Evolutionary conservation across 1,140 invertebrate species (phyloP), one percentile per base, ranked within the genome.

Genomic region (Oedothorax gibbosus): DNA sequence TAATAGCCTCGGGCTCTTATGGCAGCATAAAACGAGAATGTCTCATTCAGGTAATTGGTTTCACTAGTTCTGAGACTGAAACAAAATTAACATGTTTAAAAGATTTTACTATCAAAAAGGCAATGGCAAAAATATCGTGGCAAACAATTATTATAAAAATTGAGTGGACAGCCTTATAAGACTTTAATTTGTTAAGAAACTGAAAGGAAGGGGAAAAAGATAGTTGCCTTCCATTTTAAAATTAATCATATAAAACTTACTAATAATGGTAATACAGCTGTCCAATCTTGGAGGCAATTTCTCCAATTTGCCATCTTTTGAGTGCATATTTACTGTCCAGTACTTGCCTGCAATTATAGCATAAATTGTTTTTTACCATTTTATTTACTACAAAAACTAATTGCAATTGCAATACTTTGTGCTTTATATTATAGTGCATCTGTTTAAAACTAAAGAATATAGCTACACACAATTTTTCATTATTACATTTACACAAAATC

Each of bases 191-290:
- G n/a, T 60, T 14, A 60, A 60, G n/a, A 60, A 60, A 60, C 3
- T 60, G 4, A 12, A 60, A 60, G n/a, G 5, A 60, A 5, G 9
- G 57, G 57, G 10, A 57, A 57, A 57, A 57, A 14, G 57, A 60
- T 14, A 11, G 57, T 12, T 60, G 3, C 3, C n/a, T 60, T 60
- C 12, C 9, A 57, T 0, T 11, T 11, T 15, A 11, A 57, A 11
- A 57, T 57, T 57, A 57, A 11, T 11, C 56, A 57, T 10, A 69
- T n/a, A 51, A 6, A 18, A 93, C 95, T 94, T 92, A 97, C 95
- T 99, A 99, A 91, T 99, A 99, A 91, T 99, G 97, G 90, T 99
- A 99, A 91, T 99, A 99, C 20, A 99, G 93, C 91, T 99, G 98
- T 86, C 97, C 98, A 90, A 99, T 99, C 92, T 99, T 99, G 12